Evolutionary conservation across 2,797 vertebrate species (phyloP).

Genomic region (Sardinella longiceps): DNA sequence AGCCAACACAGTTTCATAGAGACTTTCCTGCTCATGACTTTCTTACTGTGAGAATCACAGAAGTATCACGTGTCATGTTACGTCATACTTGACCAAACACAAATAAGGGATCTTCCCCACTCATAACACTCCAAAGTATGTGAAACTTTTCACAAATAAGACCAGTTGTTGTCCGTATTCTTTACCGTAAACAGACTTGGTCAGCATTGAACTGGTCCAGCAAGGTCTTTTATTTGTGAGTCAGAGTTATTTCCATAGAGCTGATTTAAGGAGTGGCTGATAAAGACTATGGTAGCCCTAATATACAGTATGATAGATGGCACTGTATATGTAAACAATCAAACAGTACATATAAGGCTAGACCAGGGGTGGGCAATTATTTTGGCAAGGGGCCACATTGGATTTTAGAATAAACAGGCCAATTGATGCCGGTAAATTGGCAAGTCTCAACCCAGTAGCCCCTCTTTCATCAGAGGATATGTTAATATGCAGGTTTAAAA

Average conservation of each 20-base stretch:
- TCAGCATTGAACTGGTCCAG: slow-evolving; percentile 6
- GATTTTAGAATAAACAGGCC: too few relatives aligned
- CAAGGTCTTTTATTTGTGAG: neutral
- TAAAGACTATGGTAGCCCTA: neutral
- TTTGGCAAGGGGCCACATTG: too few relatives aligned
- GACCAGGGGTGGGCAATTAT: too few relatives aligned
- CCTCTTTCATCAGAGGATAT: too few relatives aligned
- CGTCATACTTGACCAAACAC: neutral
- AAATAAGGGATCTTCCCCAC: neutral
- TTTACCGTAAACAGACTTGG: neutral
- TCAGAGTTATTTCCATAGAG: neutral
- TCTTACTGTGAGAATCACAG: neutral
- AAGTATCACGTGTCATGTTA: neutral
- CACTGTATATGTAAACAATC: too few relatives aligned
- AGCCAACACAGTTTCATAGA: neutral
- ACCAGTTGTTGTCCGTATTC: neutral
- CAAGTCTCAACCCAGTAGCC: too few relatives aligned
- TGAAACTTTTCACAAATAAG: neutral
- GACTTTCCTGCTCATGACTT: neutral
- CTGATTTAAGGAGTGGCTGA: neutral
- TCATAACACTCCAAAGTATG: neutral
- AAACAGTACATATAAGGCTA: too few relatives aligned
- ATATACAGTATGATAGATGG: too few relatives aligned
- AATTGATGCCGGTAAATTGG: too few relatives aligned
- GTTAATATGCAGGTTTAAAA: too few relatives aligned